These are phyloP conservation scores for Phthorimaea operculella DNA, from an alignment of 1,140 invertebrate genomes.

Conservation along the genomic window DNA sequence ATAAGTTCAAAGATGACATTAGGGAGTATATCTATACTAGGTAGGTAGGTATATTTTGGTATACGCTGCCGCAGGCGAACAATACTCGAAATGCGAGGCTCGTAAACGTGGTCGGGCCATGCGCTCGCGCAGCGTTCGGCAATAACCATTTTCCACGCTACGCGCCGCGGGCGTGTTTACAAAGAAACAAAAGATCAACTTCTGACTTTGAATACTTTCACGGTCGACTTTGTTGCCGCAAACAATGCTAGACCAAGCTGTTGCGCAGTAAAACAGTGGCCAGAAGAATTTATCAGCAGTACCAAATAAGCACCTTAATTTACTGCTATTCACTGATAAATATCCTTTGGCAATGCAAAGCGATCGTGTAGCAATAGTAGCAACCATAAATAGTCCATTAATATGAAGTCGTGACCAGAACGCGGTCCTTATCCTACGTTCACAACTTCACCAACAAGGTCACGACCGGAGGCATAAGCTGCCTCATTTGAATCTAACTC, in stretches of 20 bases:
- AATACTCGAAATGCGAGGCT: slow-evolving; percentile 11
- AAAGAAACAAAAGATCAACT: slow-evolving; percentile 17
- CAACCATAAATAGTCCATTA: too few relatives aligned
- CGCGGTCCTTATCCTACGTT: slow-evolving; percentile 27
- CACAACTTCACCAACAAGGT: slow-evolving; percentile 37
- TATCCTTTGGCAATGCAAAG: too few relatives aligned
- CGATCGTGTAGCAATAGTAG: too few relatives aligned
- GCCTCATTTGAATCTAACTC: neutral
- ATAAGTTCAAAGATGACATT: slow-evolving; percentile 28
- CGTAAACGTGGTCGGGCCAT: neutral
- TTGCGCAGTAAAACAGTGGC: too few relatives aligned
- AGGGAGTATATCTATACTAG: slow-evolving; percentile 29
- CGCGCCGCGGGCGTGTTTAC: slow-evolving; percentile 21
- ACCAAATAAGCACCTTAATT: too few relatives aligned
- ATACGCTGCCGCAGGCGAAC: slow-evolving; percentile 24
- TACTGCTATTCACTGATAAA: too few relatives aligned
- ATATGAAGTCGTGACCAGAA: neutral
- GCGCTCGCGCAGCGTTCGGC: slow-evolving; percentile 27
- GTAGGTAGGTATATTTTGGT: too few relatives aligned
- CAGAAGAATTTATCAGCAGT: too few relatives aligned
- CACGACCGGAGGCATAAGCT: slow-evolving; percentile 25
- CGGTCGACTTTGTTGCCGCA: neutral
- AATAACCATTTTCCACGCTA: slow-evolving; percentile 43
- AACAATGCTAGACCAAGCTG: neutral
- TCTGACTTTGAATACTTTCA: neutral